These are phyloP conservation scores for Scopus umbretta DNA, from an alignment of 2,113 vertebrate genomes.

Conservation along the genomic window DNA sequence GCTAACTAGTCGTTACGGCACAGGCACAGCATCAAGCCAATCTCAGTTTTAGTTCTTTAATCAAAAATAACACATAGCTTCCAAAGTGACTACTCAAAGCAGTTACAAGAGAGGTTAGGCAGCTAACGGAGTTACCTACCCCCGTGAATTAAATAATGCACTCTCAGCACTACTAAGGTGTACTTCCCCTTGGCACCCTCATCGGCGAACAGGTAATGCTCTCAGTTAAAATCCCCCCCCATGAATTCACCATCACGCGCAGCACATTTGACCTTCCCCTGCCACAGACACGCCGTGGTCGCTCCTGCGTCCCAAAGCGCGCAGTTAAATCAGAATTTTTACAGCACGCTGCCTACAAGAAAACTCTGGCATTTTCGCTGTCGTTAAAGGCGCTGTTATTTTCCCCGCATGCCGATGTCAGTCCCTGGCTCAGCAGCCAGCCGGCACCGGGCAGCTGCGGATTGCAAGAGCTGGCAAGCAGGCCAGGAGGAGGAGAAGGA, in stretches of 20 bases:
- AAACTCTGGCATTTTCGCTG: not conserved
- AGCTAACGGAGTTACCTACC: not conserved
- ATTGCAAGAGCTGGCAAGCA: not conserved
- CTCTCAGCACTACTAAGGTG: not conserved
- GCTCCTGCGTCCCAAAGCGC: not conserved
- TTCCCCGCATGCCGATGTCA: not conserved
- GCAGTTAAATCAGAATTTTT: rapidly evolving
- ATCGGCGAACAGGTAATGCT: not conserved
- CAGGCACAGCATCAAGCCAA: not conserved
- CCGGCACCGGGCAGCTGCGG: not conserved
- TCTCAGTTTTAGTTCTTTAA: not conserved
- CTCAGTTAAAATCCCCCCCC: not conserved
- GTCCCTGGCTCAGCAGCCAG: not conserved
- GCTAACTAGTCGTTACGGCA: not conserved
- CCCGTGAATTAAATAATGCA: rapidly evolving
- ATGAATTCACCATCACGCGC: rapidly evolving
- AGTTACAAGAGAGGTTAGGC: rapidly evolving
- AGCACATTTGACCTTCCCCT: not conserved
- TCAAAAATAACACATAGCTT: not conserved
- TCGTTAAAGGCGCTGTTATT: not conserved
- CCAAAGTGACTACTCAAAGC: rapidly evolving
- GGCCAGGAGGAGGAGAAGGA: not conserved
- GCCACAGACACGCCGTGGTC: rapidly evolving
- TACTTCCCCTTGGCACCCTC: not conserved
- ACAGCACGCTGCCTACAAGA: not conserved